phyloP scores from a whole-genome alignment of 1,140 invertebrate species.

The Drosophila funebris region DNA sequence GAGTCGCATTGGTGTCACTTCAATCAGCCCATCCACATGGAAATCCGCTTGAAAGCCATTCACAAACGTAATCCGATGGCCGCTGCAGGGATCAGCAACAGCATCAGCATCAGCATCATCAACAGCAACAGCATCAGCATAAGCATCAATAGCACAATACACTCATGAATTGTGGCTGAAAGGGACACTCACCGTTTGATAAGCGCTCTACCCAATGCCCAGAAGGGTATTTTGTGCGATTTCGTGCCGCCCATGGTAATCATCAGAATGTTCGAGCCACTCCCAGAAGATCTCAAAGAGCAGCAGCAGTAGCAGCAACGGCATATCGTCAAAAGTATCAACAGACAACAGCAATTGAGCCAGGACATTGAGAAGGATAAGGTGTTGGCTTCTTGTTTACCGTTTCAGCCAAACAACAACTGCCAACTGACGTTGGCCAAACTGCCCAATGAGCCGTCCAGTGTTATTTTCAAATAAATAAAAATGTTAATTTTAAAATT shows the following conservation, averaged over 20 bases:
- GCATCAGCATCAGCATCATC: constrained; percentile 32
- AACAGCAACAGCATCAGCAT: constrained; percentile 41
- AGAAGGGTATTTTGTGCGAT: constrained; percentile 91
- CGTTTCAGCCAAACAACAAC: constrained; percentile 27
- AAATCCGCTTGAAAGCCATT: constrained; percentile 89
- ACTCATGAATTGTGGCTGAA: not conserved
- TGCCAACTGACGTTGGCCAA: constrained; percentile 12
- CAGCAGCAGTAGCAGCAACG: not conserved
- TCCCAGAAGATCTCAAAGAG: not conserved
- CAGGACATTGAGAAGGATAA: constrained; percentile 23
- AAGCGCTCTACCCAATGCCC: constrained; percentile 86
- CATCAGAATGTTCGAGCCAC: constrained; percentile 73
- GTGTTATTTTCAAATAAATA: constrained; percentile 77
- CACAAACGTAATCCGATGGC: constrained; percentile 89
- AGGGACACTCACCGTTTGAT: constrained; percentile 83
- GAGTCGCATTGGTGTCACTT: constrained; percentile 86
- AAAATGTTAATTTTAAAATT: constrained; percentile 80
- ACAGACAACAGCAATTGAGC: constrained; percentile 13
- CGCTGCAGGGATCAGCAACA: constrained; percentile 79
- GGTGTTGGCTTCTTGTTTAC: constrained; percentile 14
- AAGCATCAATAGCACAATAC: not conserved
- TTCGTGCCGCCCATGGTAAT: constrained; percentile 91
- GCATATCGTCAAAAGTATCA: constrained; percentile 29
- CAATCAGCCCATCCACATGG: constrained; percentile 85
- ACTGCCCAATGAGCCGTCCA: constrained; percentile 62